Percentiles rank a stretch among this genome's conserved stretches.
Evolutionary conservation across 2,888 invertebrate genomes (phyloP).

Genomic region (Chrysolina americana): DNA sequence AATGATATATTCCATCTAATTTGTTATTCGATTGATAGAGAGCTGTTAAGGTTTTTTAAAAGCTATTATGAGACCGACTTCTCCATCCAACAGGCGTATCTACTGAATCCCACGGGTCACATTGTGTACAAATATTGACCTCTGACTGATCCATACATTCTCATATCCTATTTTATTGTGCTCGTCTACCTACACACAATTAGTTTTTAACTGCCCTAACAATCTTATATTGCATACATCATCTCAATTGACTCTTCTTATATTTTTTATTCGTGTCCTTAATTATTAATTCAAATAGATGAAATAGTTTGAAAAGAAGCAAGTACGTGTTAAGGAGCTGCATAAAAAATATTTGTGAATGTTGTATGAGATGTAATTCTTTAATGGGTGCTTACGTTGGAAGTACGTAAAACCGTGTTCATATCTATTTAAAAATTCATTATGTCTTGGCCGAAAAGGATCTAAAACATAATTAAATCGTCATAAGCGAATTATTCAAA

Average conservation of each 20-base stretch:
- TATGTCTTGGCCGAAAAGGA: no score
- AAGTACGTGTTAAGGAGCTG: neutral
- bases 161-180: slow-evolving; percentile 53
- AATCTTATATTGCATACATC: slow-evolving; percentile 41
- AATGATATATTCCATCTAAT: neutral
- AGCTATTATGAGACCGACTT: slow-evolving; percentile 30
- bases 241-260: slow-evolving; percentile 44
- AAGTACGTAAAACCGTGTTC: no score
- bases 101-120: slow-evolving; percentile 57
- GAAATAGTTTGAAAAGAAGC: slow-evolving; percentile 24
- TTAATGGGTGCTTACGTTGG: no score
- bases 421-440: no score
- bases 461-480: no score
- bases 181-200: slow-evolving; percentile 62
- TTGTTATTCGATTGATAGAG: slow-evolving; percentile 5
- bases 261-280: slow-evolving; percentile 46
- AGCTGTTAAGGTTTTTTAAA: slow-evolving; percentile 25
- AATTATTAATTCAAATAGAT: slow-evolving; percentile 43
- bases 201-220: slow-evolving; percentile 48
- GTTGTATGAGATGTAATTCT: no score
- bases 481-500: no score
- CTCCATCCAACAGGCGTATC: slow-evolving; percentile 34
- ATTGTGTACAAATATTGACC: slow-evolving; percentile 67
- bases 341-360: no score
- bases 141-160: slow-evolving; percentile 63